Evolutionary conservation across 2,888 invertebrate genomes (phyloP).

Genomic region (Uropetala carovei): DNA sequence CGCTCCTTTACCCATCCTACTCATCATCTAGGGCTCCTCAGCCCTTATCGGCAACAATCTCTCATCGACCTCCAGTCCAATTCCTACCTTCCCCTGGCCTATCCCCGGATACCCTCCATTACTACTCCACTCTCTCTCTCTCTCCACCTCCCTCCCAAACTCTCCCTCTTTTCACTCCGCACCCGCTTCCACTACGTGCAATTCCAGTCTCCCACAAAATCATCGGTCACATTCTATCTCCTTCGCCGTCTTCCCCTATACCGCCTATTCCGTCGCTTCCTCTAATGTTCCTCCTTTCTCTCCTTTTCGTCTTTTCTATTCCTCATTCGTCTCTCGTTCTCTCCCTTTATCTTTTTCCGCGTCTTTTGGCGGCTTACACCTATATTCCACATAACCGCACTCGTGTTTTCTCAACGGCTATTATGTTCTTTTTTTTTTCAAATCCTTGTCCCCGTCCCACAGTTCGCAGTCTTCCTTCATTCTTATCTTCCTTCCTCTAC

Average conservation of each 20-base stretch:
- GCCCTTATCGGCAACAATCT: conserved; percentile 7
- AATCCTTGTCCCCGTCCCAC: too few species aligned
- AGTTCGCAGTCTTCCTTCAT: too few species aligned
- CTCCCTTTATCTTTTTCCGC: background rate
- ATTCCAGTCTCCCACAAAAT: too few species aligned
- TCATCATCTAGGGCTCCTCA: background rate
- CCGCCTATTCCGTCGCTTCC: background rate
- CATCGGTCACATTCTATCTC: background rate
- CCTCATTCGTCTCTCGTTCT: background rate
- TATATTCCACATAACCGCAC: too few species aligned
- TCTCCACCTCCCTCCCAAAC: background rate
- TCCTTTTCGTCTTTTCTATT: background rate
- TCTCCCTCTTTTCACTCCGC: background rate
- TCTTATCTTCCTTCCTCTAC: too few species aligned
- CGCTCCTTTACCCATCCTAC: background rate
- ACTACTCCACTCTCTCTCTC: background rate
- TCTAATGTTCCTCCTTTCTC: background rate
- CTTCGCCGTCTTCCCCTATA: background rate
- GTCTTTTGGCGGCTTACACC: too few species aligned
- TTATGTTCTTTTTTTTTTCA: too few species aligned
- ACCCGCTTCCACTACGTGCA: too few species aligned
- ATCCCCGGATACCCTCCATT: background rate
- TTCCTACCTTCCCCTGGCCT: background rate
- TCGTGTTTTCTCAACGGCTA: too few species aligned
- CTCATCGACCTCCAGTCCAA: conserved; percentile 15